Evolutionary conservation across 92 coral and sea anemone species (phyloP).

Genomic region (Galaxea fascicularis): DNA sequence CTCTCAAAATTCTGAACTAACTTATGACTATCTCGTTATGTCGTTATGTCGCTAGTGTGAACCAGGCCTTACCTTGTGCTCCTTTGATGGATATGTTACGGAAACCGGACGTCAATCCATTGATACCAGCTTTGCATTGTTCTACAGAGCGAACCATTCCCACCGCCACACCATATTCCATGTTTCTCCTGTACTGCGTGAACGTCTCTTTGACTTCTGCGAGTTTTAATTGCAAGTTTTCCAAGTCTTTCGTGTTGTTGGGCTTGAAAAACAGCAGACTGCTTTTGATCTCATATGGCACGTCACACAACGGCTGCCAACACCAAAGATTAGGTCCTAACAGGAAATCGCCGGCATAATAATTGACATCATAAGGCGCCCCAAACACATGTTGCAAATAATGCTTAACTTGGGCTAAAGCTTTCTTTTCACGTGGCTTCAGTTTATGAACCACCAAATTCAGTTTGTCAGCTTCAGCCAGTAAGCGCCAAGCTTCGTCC

Average conservation of each 20-base stretch:
- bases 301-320: slow-evolving; percentile 76
- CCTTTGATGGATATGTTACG: slow-evolving; percentile 67
- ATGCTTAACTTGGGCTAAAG: slow-evolving; percentile 76
- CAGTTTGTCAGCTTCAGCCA: slow-evolving; percentile 54
- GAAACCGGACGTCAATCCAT: slow-evolving; percentile 63
- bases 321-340: slow-evolving; percentile 84
- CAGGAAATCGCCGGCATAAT: slow-evolving; percentile 83
- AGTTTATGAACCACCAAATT: slow-evolving; percentile 50
- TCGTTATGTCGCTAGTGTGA: too few relatives aligned
- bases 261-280: slow-evolving; percentile 58
- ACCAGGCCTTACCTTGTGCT: slow-evolving; percentile 51
- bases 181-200: slow-evolving; percentile 66
- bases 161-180: slow-evolving; percentile 71
- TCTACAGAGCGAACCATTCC: slow-evolving; percentile 81
- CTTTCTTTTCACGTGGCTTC: slow-evolving; percentile 82
- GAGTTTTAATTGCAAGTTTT: slow-evolving; percentile 49
- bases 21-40: too few relatives aligned
- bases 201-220: slow-evolving; percentile 60
- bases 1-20: too few relatives aligned
- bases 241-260: slow-evolving; percentile 48
- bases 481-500: slow-evolving; percentile 65
- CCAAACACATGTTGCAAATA: slow-evolving; percentile 66
- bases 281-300: slow-evolving; percentile 41
- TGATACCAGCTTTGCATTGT: slow-evolving; percentile 76
- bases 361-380: slow-evolving; percentile 70